A percentile compares a stretch with the other conserved stretches of the same genome.
These are phyloP conservation scores for Alectura lathami DNA, from an alignment of 2,113 vertebrate genomes.

Conservation along the genomic window DNA sequence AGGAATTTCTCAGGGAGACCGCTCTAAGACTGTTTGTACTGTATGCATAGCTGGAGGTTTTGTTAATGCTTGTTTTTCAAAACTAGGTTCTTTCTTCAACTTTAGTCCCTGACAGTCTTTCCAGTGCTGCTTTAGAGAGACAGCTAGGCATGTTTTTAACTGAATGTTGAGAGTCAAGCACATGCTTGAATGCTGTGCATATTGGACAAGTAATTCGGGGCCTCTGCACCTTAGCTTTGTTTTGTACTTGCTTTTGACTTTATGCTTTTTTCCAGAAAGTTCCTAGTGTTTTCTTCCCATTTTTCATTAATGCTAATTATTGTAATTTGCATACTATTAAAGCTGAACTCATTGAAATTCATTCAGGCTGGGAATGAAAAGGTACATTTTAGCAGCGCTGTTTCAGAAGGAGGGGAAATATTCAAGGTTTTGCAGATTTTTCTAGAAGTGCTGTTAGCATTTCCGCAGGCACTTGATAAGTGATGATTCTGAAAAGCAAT, in stretches of 20 bases:
- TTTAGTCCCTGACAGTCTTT: neutral
- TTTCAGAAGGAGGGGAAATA: neutral
- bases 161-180: neutral
- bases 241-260: slow-evolving; percentile 25
- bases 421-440: neutral
- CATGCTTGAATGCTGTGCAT: neutral
- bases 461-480: slow-evolving; percentile 1
- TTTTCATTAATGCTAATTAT: slow-evolving; percentile 51
- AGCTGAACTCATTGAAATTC: slow-evolving; percentile 25
- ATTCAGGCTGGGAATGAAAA: neutral
- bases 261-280: neutral
- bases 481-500: slow-evolving; percentile 23
- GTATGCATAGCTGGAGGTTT: neutral
- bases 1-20: neutral
- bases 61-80: slow-evolving; percentile 11
- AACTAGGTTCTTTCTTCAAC: neutral
- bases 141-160: neutral
- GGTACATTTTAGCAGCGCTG: neutral
- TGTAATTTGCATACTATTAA: slow-evolving; percentile 46
- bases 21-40: neutral
- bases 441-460: neutral
- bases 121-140: neutral
- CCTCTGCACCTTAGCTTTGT: neutral
- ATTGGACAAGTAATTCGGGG: neutral
- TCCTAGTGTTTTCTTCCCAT: slow-evolving; percentile 2